These are phyloP conservation scores for Hemitrygon akajei DNA, from an alignment of 2,797 vertebrate genomes.

Conservation along the genomic window DNA sequence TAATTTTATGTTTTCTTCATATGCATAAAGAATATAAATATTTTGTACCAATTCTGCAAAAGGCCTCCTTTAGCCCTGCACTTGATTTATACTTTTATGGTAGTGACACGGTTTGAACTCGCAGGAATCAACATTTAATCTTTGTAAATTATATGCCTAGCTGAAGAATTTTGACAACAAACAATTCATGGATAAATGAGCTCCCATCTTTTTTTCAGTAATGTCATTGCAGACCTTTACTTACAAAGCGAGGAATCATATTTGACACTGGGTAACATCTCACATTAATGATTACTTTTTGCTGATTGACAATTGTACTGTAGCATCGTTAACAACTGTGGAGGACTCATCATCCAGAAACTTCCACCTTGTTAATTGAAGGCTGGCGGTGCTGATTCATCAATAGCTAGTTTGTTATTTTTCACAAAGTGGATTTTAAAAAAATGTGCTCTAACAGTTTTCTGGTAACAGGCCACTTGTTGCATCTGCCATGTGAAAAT, in stretches of 20 bases:
- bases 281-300: background rate
- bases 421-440: background rate
- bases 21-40: background rate
- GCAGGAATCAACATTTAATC: constrained; percentile 15
- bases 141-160: background rate
- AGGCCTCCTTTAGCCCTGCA: background rate
- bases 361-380: background rate
- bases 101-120: background rate
- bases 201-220: background rate
- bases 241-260: background rate
- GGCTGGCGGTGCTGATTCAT: background rate
- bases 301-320: background rate
- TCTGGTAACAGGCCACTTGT: background rate
- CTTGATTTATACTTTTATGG: background rate
- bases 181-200: background rate
- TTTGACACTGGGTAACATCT: background rate
- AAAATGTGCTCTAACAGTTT: background rate
- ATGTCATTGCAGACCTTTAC: background rate
- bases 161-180: background rate
- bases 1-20: background rate
- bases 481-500: background rate
- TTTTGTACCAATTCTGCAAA: background rate
- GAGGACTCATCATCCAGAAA: background rate
- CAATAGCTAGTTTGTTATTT: background rate
- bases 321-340: background rate